These are phyloP conservation scores for Athripsodes cinereus DNA, from an alignment of 2,888 invertebrate species.

Conservation along the genomic window DNA sequence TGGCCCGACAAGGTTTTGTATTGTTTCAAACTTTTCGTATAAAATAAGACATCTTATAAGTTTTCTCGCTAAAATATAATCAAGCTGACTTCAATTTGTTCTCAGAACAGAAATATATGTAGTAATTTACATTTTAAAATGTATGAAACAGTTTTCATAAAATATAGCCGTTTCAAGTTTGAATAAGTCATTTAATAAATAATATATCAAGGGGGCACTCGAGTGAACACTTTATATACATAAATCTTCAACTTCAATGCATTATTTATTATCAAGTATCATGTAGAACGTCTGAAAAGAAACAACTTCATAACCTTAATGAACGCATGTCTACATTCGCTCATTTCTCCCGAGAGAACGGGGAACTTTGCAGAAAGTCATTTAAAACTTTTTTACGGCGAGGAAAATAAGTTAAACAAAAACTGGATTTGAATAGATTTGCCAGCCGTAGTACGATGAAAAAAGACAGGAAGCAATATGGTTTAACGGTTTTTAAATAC, in stretches of 20 bases:
- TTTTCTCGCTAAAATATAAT: too few relatives aligned
- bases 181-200: background rate
- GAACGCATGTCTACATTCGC: background rate
- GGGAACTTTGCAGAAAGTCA: slow-evolving; percentile 12
- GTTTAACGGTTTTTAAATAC: background rate
- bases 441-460: background rate
- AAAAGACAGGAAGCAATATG: background rate
- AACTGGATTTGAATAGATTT: slow-evolving; percentile 17
- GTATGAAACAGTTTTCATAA: too few relatives aligned
- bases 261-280: background rate
- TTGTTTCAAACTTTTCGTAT: too few relatives aligned
- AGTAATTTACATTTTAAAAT: too few relatives aligned
- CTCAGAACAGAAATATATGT: too few relatives aligned
- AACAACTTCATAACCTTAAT: slow-evolving; percentile 6
- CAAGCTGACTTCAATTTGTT: too few relatives aligned
- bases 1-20: too few relatives aligned
- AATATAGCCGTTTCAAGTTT: background rate
- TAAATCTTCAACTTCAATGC: background rate
- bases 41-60: too few relatives aligned
- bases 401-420: slow-evolving; percentile 22
- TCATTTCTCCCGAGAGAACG: slow-evolving; percentile 13
- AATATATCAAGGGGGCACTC: background rate
- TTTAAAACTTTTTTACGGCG: slow-evolving; percentile 18
- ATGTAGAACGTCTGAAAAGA: background rate
- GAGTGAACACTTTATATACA: background rate